These are phyloP conservation scores for Callyntrura sp. DNA, from an alignment of 2,888 invertebrate species.

Conservation along the genomic window DNA sequence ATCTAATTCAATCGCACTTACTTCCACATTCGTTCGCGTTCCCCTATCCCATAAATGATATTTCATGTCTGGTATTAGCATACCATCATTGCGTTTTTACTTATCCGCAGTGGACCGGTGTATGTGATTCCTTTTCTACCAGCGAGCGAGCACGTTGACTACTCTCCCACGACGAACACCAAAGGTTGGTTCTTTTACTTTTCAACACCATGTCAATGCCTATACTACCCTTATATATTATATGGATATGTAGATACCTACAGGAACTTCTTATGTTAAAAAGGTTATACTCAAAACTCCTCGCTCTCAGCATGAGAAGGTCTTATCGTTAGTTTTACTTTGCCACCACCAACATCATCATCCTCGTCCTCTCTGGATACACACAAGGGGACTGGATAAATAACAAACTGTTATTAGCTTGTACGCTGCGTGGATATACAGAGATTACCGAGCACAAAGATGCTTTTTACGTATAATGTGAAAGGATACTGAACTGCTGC, in stretches of 20 bases:
- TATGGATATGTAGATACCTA: neutral
- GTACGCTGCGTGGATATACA: slow-evolving; percentile 27
- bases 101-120: neutral
- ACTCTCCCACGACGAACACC: slow-evolving; percentile 38
- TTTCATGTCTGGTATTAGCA: slow-evolving; percentile 42
- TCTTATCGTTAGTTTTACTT: slow-evolving; percentile 26
- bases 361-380: slow-evolving; percentile 16
- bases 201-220: neutral
- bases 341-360: neutral
- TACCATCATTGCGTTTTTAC: neutral
- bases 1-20: slow-evolving; percentile 20
- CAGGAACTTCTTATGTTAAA: neutral
- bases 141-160: slow-evolving; percentile 39
- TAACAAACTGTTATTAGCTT: slow-evolving; percentile 34
- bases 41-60: slow-evolving; percentile 60
- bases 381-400: slow-evolving; percentile 53
- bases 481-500: slow-evolving; percentile 19
- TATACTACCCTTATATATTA: neutral
- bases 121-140: neutral
- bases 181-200: slow-evolving; percentile 15
- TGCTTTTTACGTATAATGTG: slow-evolving; percentile 28
- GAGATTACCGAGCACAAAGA: too few relatives aligned
- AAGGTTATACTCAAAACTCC: neutral
- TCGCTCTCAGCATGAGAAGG: slow-evolving; percentile 33
- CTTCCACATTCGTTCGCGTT: slow-evolving; percentile 13